Base-by-base conservation (phyloP, 2,113 vertebrate species). In the Trogon melanurus region DNA sequence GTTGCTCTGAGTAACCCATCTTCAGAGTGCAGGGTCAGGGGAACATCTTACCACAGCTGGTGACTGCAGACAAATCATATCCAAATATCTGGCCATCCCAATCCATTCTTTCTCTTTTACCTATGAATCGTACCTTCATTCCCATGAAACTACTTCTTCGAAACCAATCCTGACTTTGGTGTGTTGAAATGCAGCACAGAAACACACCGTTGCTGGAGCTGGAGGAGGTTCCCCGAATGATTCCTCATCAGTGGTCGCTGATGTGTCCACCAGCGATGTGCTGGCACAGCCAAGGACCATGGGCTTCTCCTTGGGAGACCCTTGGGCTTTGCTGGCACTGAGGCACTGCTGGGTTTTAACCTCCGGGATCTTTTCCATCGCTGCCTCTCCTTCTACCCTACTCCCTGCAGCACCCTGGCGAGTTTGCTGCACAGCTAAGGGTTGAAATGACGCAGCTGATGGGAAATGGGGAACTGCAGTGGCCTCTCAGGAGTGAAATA, bases 401-500 rank as follows among this genome's bases (percentile, higher is more conserved):
- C 53, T 95, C 88, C 84, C 69, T 5, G 25, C 15, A 53, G 78
- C 86, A 41, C 66, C 23, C 58, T 85, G 71, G 73, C 0, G 5
- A 85, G 71, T 22, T 85, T 3, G 19, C 60, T 9, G 38, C 76
- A 1, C 34, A 50, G 45, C 8, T 53, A 5, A 85, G 56, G 60
- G 73, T 4, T 88, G 91, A 91, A 30, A 54, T 90, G 96, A 91
- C 84, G 90, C 81, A 21, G 83, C 79, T 36, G 87, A 91, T 85
- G 69, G 78, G 60, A 67, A 95, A 34, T 16, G 29, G 72, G 75
- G 75, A 76, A 29, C 3, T 47, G 67, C 80, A 32, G 64, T 0
- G 10, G 90, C 74, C 85, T 89, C 86, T 95, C 84, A 56, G 53
- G 38, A 78, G 87, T 93, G 79, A 96, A 97, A 94, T 83, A 90